Base-by-base conservation (phyloP, 30 jellyfish, hydroid and myxozoan genomes). In the Cassiopea andromeda region DNA sequence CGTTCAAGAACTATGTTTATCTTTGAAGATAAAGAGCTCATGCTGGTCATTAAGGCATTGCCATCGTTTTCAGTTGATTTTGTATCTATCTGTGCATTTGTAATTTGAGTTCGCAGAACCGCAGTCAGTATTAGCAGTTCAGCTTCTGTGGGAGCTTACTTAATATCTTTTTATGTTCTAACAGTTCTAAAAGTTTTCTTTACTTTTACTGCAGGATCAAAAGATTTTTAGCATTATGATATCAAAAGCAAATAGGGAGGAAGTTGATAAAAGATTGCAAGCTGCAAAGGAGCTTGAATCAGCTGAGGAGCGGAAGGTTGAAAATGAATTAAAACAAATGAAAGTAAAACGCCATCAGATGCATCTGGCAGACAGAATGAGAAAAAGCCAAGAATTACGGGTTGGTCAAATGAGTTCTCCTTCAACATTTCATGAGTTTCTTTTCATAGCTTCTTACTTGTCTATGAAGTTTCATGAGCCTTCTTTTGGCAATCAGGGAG, bases 241-340 rank as follows among this genome's bases (percentile, higher is more conserved):
- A 5, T 45, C 88, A 49, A 87, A 75, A 27, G 88, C 84, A 14
- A 87, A 67, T 17, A 81, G 47, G 77, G 94, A 87, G 46, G 87
- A 78, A 16, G 88, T 75, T 27, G 90, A 78, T 16, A 47, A 47
- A 44, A 54, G 84, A 67, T 7, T 81, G 68, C 74, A 69, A 47
- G 78, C 94, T 1, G 75, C 46, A 48, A 85, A 69, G 18, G 73
- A 72, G 50, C 80, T 46, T 16, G 80, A 73, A n/a, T 64, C 49
- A 68, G 71, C 85, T n/a, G 89, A 68, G 44, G 72, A 87, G 69
- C 80, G 48, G 50, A 27, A 61, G 4, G 71, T 46, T 1, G 90
- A 81, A 66, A 69, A 68, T 81, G 90, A 64, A 46, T 15, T 64
- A 73, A 81, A 81, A 48, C 81, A 61, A 60, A 43, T 81, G 80